Evolutionary conservation across 2,113 vertebrate species (phyloP).

Genomic region (Cynocephalus volans): DNA sequence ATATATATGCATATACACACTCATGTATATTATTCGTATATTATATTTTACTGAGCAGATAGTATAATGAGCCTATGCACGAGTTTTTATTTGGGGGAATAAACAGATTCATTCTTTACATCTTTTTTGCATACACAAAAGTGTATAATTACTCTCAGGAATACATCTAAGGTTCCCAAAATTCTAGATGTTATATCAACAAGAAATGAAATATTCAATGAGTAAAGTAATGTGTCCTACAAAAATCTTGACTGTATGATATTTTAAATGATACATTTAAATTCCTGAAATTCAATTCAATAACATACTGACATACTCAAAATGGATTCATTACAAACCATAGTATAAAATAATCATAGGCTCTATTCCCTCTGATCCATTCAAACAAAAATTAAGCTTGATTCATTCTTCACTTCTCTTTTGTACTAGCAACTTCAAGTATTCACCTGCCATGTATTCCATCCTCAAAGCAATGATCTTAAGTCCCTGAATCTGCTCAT

Average conservation of each 20-base stretch:
- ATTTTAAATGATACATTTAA: slow-evolving; percentile 28
- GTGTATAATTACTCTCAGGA: neutral
- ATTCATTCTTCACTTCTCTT: neutral
- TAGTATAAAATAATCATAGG: neutral
- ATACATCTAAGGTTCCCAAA: neutral
- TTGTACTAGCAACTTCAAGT: neutral
- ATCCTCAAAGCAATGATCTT: neutral
- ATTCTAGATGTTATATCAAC: neutral
- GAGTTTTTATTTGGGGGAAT: neutral
- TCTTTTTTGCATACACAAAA: neutral
- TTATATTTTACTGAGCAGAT: neutral
- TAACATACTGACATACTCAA: neutral
- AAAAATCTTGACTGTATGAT: neutral
- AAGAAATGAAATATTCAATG: neutral
- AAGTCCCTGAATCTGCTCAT: neutral
- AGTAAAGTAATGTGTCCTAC: neutral
- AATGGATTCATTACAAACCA: neutral
- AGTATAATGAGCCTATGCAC: neutral
- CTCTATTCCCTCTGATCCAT: neutral
- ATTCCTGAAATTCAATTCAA: neutral
- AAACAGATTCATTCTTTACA: neutral
- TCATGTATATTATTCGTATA: neutral
- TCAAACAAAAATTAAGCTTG: neutral
- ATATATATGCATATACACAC: neutral
- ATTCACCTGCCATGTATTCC: neutral